A percentile compares a stretch with the other conserved stretches of the same genome.
phyloP scores from a whole-genome alignment of 2,113 vertebrate species.

The Alligator sinensis region DNA sequence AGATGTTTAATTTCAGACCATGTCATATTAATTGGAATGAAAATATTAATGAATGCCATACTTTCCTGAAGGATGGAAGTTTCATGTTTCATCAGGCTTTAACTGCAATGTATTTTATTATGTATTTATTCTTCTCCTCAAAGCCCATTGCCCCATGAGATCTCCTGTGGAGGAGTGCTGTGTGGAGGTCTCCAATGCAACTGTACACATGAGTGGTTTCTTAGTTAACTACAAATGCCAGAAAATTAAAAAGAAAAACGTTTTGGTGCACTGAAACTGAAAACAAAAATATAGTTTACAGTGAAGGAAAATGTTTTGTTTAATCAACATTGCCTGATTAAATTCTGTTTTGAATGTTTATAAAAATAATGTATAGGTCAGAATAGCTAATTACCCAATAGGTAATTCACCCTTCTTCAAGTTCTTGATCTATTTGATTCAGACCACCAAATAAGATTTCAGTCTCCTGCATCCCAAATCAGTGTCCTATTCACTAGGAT shows the following conservation, averaged over 20 bases:
- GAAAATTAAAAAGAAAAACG: not conserved
- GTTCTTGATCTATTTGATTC: no score
- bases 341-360: no score
- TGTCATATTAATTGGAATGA: not conserved
- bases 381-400: no score
- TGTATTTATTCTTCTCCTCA: not conserved
- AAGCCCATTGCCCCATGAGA: not conserved
- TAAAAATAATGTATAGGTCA: no score
- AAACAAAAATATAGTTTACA: no score
- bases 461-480: no score
- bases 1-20: fast-evolving
- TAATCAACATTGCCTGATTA: no score
- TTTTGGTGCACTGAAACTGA: no score
- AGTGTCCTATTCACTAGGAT: no score
- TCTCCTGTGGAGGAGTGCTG: not conserved
- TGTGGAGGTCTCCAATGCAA: conserved; percentile 41
- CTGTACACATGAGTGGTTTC: not conserved
- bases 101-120: not conserved
- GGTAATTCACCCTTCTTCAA: no score
- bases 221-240: conserved; percentile 3
- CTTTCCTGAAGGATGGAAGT: not conserved
- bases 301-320: no score
- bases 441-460: no score
- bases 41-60: not conserved
- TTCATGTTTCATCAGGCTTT: not conserved